Evolutionary conservation across 1,140 invertebrate genomes (phyloP), one percentile per base, ranked within the genome.

Genomic region (Neocloeon triangulifer): DNA sequence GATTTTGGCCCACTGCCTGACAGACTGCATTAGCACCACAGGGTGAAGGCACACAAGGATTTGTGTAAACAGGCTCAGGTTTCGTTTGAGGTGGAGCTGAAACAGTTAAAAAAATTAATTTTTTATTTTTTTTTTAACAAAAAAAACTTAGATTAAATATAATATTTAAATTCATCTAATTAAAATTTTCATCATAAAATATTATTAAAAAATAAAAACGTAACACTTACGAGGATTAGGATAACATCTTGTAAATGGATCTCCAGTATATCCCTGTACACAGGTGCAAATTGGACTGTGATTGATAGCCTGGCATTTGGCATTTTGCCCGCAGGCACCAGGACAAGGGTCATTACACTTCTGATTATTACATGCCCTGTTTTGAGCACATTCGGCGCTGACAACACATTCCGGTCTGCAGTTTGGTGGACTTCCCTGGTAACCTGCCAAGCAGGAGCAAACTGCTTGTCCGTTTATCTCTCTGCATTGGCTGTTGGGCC

Each of bases 321-420:
- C 57, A 36, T 55, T 56, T 7, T 48, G 46, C 19, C 62, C 65
- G 42, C 66, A 69, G 7, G 55, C 47, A 21, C 57, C 60, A 25
- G 52, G 47, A 39, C 64, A 66, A 14, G 61, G 62, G 38, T 66
- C 51, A 12, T 48, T 41, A 39, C 64, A 67, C 43, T 55, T 56
- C 19, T 51, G 47, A 33, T 55, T 56, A 4, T 55, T 25, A 25
- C 58, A 62, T 10, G 56, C 58, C 20, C 45, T 47, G 32, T 54
- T 48, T 8, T 39, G 44, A 10, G 55, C 44, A 39, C 64, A 67
- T 39, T 67, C 62, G 3, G 59, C 52, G 39, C 53, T 65, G 5
- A 60, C 43, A 5, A 61, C 52, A 47, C 74, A 78, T 47, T 76
- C 69, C 2, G 71, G 68, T 32, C 61, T 58, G 47, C 73, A 76